These are phyloP conservation scores for Sylvia borin DNA, from an alignment of 2,797 vertebrate species.

Conservation along the genomic window DNA sequence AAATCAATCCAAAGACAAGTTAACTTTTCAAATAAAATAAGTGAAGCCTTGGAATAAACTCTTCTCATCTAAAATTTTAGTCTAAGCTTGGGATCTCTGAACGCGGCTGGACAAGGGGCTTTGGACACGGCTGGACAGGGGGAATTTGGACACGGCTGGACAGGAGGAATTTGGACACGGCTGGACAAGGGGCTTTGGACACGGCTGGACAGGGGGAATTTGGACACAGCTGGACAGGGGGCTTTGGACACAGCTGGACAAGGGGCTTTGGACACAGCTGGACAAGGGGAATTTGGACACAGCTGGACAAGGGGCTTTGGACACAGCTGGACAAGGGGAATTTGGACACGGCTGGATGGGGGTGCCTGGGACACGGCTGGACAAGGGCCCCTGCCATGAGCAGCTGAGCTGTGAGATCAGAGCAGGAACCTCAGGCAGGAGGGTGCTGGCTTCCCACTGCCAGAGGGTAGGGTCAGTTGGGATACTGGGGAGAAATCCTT, in stretches of 20 bases:
- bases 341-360: background rate
- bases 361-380: background rate
- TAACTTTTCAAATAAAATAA: background rate
- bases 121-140: too few species aligned
- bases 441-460: background rate
- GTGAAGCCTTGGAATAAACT: background rate
- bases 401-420: fast-evolving
- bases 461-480: background rate
- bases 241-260: background rate
- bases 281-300: background rate
- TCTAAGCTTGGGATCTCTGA: too few species aligned
- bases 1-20: background rate
- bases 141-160: background rate
- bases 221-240: background rate
- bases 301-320: too few species aligned
- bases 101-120: background rate
- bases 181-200: background rate
- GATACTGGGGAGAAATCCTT: background rate
- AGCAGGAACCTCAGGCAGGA: background rate
- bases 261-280: background rate
- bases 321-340: background rate
- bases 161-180: background rate
- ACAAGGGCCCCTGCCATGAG: fast-evolving
- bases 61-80: background rate
- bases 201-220: too few species aligned